Percentiles rank a stretch among this genome's conserved stretches.
phyloP scores from a whole-genome alignment of 2,888 invertebrate genomes.

The Drosophila pseudotalamancana region DNA sequence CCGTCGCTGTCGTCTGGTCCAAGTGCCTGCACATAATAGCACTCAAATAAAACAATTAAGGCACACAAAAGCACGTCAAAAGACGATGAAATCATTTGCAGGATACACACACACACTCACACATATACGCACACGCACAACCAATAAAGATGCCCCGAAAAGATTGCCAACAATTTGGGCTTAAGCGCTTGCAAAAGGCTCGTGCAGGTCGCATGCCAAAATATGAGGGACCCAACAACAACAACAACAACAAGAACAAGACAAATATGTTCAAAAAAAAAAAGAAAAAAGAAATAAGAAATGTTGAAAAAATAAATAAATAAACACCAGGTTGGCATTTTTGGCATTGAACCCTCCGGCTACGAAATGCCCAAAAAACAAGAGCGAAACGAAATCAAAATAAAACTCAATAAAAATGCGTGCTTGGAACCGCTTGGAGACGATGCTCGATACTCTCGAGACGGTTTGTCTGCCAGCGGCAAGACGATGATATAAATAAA shows the following conservation, averaged over 20 bases:
- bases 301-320: conserved; percentile 9
- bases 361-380: conserved; percentile 38
- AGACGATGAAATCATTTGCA: conserved; percentile 75
- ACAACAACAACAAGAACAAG: too few relatives aligned
- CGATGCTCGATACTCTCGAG: conserved; percentile 62
- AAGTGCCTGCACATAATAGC: conserved; percentile 78
- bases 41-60: conserved; percentile 78
- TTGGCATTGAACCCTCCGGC: conserved; percentile 80
- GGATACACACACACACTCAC: conserved; percentile 47
- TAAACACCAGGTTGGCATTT: conserved; percentile 63
- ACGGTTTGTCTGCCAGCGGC: conserved; percentile 76
- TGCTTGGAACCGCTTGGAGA: conserved; percentile 57
- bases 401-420: conserved; percentile 73
- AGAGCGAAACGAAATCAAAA: conserved; percentile 62
- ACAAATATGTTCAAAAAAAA: conserved; percentile 3
- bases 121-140: conserved; percentile 17
- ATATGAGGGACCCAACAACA: conserved; percentile 47
- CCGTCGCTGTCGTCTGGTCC: conserved; percentile 32
- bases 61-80: conserved; percentile 73
- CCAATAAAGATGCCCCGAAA: conserved; percentile 62
- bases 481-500: conserved; percentile 67
- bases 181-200: conserved; percentile 59
- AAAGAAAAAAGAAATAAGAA: conserved; percentile 12
- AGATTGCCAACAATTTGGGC: conserved; percentile 72
- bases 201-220: conserved; percentile 82